Base-by-base conservation (phyloP, 2,113 vertebrate genomes). In the Capreolus pygargus region DNA sequence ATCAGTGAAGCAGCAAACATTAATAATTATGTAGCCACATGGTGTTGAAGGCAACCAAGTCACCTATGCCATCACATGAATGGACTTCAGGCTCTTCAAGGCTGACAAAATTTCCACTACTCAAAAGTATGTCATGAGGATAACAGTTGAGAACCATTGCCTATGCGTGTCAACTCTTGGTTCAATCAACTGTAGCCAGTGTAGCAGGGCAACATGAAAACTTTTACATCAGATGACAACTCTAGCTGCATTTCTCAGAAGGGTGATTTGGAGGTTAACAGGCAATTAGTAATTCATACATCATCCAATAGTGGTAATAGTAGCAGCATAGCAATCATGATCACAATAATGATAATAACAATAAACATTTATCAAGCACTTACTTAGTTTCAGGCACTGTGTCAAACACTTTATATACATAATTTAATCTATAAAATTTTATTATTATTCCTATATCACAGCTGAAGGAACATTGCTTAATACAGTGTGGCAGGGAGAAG, bases 361-460 rank as follows among this genome's bases (percentile, higher is more conserved):
- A 21, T 74, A 39, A 86, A 83, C 11, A 54, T 84, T 83, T 92
- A 70, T 14, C 61, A 70, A 86, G 28, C 52, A 54, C 28, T 67
- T 47, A 67, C 23, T 47, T 39, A 54, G 86, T 82, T 58, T 60
- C 1, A 82, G 86, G 58, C 33, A 36, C 15, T 30, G 13, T 85
- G 50, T 8, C 64, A 93, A 57, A 33, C 50, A 36, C 16, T 64
- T 93, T 86, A 64, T 78, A 85, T 81, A 82, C 4, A 70, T 57
- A 54, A 82, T 76, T 28, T 90, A 92, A 86, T 88, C 60, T 91
- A 83, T 43, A 67, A 55, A 39, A 88, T 55, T 64, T 85, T 78
- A 79, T 64, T 81, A 89, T 93, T 86, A 93, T 70, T 55, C 39
- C 14, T 60, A 67, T 54, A 86, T 95, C 90, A 95, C n/a, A 96